A percentile compares a stretch with the other conserved stretches of the same genome.
Evolutionary conservation across 2,888 invertebrate genomes (phyloP).

Genomic region (Dasysyrphus albostriatus): DNA sequence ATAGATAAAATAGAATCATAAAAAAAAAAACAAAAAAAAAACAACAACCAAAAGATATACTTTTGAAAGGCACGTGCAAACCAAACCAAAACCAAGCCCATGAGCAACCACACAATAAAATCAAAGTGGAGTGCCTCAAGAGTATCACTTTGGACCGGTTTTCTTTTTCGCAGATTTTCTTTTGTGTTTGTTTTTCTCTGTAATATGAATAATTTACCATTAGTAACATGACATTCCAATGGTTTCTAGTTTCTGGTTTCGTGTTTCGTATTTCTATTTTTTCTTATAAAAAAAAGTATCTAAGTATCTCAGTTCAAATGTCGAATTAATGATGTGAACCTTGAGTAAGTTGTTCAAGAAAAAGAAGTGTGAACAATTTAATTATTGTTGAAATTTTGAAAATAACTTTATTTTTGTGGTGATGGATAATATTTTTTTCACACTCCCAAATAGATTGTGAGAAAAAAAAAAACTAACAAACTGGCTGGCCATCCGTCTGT

Average conservation of each 20-base stretch:
- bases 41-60: slow-evolving; percentile 13
- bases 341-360: neutral
- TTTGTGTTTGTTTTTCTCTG: slow-evolving; percentile 2
- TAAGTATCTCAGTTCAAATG: slow-evolving; percentile 44
- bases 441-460: slow-evolving; percentile 26
- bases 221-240: slow-evolving; percentile 44
- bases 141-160: slow-evolving; percentile 66
- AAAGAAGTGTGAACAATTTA: slow-evolving; percentile 68
- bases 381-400: slow-evolving; percentile 54
- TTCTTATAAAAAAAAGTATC: slow-evolving; percentile 20
- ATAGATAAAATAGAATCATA: slow-evolving; percentile 40
- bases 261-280: neutral
- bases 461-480: slow-evolving; percentile 13
- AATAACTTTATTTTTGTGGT: slow-evolving; percentile 52
- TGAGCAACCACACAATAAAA: slow-evolving; percentile 18
- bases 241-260: slow-evolving; percentile 37
- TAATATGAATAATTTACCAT: slow-evolving; percentile 57
- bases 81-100: slow-evolving; percentile 7
- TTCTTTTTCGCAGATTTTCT: slow-evolving; percentile 54
- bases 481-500: neutral
- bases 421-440: slow-evolving; percentile 13
- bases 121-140: slow-evolving; percentile 44
- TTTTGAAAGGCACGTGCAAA: slow-evolving; percentile 25
- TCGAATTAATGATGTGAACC: slow-evolving; percentile 67
- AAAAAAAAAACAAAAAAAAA: slow-evolving; percentile 3